These are phyloP conservation scores for Cetonia aurata DNA, from an alignment of 2,888 invertebrate genomes.

Conservation along the genomic window DNA sequence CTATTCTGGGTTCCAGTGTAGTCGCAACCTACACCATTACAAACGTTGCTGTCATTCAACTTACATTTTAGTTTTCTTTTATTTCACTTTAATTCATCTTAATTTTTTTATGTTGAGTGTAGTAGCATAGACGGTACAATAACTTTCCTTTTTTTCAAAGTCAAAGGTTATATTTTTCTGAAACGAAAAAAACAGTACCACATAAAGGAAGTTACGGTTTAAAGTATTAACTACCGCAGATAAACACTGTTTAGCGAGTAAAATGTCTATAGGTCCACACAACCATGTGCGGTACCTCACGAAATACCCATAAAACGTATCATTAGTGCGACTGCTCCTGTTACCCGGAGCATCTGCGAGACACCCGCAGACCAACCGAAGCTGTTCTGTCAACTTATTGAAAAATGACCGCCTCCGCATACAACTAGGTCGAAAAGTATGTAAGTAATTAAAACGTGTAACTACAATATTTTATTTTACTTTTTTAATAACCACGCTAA, in stretches of 20 bases:
- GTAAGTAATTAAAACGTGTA: slow-evolving; percentile 38
- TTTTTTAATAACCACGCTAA: slow-evolving; percentile 6
- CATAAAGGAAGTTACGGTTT: slow-evolving; percentile 27
- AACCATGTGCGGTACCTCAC: slow-evolving; percentile 45
- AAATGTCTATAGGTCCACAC: slow-evolving; percentile 10
- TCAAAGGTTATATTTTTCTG: slow-evolving; percentile 1
- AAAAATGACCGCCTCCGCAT: slow-evolving; percentile 21
- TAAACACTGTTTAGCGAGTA: slow-evolving; percentile 27
- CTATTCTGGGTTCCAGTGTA: no score
- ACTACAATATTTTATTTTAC: slow-evolving; percentile 2
- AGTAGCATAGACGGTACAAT: background rate
- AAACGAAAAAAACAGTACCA: background rate
- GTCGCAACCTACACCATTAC: no score
- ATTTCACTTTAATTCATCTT: no score
- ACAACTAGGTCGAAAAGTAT: slow-evolving; percentile 28
- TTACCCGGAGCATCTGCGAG: slow-evolving; percentile 49
- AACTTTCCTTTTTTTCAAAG: background rate
- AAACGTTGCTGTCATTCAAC: no score
- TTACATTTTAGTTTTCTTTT: no score
- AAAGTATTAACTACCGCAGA: slow-evolving; percentile 14
- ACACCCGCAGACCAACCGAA: slow-evolving; percentile 39
- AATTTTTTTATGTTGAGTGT: slow-evolving; percentile 1
- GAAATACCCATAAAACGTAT: slow-evolving; percentile 45
- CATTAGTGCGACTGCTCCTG: slow-evolving; percentile 44
- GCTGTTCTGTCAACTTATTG: slow-evolving; percentile 33